A percentile compares a stretch with the other conserved stretches of the same genome.
Conservation (phyloP, 1,140 invertebrate species). For the Plodia interpunctella region DNA sequence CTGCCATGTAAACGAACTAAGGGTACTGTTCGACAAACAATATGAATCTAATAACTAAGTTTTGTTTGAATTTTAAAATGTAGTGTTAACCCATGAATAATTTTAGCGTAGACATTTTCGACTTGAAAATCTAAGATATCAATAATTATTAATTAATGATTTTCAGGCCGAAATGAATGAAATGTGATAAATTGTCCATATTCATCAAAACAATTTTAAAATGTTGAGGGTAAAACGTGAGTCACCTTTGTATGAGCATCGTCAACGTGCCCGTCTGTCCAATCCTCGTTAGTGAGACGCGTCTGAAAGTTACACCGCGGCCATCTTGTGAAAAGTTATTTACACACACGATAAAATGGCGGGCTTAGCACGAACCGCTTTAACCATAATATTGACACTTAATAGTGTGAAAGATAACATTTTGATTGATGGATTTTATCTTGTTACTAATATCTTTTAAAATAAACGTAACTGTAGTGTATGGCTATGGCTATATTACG, state of each 20-base stretch:
- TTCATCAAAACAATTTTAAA: neutral
- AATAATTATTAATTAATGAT: no score
- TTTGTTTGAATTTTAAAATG: no score
- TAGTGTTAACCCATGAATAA: no score
- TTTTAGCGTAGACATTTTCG: no score
- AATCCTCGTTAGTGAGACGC: slow-evolving; percentile 61
- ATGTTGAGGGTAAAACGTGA: slow-evolving; percentile 42
- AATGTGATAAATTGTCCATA: neutral
- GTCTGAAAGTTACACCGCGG: slow-evolving; percentile 54
- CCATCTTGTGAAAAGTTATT: slow-evolving; percentile 69
- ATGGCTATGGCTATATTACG: slow-evolving; percentile 17
- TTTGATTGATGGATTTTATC: neutral
- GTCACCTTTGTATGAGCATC: slow-evolving; percentile 71
- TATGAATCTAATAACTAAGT: no score
- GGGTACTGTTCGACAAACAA: no score
- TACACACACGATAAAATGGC: slow-evolving; percentile 58
- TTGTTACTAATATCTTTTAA: neutral
- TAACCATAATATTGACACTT: slow-evolving; percentile 9
- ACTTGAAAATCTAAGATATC: no score
- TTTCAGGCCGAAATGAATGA: no score
- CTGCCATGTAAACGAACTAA: no score
- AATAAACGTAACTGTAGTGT: no score
- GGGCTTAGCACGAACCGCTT: slow-evolving; percentile 23
- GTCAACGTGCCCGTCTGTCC: slow-evolving; percentile 61
- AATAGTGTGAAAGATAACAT: neutral